Conservation (phyloP, 2,113 vertebrate species). For the Siphamia tubifer region DNA sequence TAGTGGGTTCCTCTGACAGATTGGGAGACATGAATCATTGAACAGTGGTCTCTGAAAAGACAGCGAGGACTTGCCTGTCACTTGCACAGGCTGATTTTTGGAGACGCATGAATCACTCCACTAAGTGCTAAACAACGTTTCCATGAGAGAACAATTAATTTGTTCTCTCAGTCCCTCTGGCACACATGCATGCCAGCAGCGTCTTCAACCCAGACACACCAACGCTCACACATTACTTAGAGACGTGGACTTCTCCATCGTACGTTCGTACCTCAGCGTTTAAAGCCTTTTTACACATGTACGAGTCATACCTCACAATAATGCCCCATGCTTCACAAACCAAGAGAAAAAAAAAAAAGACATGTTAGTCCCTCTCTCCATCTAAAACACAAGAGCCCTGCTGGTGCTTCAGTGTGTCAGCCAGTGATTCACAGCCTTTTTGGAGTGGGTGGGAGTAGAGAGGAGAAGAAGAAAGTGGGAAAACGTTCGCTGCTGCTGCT, state of each 20-base stretch:
- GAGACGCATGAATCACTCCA: conserved; percentile 58
- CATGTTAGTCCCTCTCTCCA: conserved; percentile 33
- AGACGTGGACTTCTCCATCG: background rate
- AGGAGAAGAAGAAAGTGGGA: conserved; percentile 66
- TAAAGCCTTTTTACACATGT: conserved; percentile 20
- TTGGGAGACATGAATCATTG: conserved; percentile 64
- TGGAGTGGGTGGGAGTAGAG: conserved; percentile 77
- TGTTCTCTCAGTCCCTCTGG: conserved; percentile 42
- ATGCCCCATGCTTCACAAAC: conserved; percentile 29
- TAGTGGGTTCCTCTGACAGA: conserved; percentile 42
- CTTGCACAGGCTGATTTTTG: conserved; percentile 41
- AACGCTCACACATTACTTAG: background rate
- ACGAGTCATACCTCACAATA: conserved; percentile 24
- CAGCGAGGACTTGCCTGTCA: conserved; percentile 63
- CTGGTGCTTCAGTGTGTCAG: conserved; percentile 57
- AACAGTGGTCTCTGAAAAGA: conserved; percentile 46
- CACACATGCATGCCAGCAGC: conserved; percentile 1
- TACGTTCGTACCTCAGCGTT: no score
- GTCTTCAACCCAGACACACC: conserved; percentile 6
- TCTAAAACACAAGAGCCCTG: conserved; percentile 49
- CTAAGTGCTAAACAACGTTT: conserved; percentile 65
- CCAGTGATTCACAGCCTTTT: conserved; percentile 69
- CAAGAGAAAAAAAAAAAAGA: background rate
- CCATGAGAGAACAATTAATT: conserved; percentile 67
- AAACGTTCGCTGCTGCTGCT: conserved; percentile 50